Base-by-base conservation (phyloP, 1,140 invertebrate genomes). In the Polyergus mexicanus region DNA sequence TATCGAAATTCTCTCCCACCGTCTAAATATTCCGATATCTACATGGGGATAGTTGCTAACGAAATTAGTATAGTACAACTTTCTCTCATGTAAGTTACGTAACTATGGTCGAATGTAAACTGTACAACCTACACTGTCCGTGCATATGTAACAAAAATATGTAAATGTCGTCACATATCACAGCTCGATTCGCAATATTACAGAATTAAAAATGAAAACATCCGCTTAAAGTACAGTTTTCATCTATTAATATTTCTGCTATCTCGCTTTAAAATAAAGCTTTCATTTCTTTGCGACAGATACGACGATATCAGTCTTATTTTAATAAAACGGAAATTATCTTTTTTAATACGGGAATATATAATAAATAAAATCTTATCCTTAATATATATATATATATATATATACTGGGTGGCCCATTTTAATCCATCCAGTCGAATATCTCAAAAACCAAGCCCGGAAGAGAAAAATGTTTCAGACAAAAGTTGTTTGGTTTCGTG, bases 1-100 rank as follows among this genome's bases (percentile, higher is more conserved):
- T 77, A 44, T 63, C 22, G 16, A 60, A 75, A 75, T 75, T 25
- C 72, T 28, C 54, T 60, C n/a, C n/a, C 19, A 75, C 51, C 19
- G 10, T 35, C 10, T 35, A 32, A 25, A 75, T 75, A 75, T 75
- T 19, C 35, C 35, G 16, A 75, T 60, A 41, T 22, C 22, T 35
- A 35, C 6, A 22, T 28, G 44, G 75, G 1, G 47, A 44, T 47
- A 77, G 25, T 65, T 65, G 25, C n/a, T 41, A 16, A 6, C 25
- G 56, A 22, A 13, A 77, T 77, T 58, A 28, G 6, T 62, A 41
- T 47, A 47, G 65, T 77, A 5, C 11, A 65, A 77, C 60, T 77
- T 77, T 65, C 25, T 19, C 25, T 5, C 19, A 5, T 44, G 25
- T 63, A 25, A 56, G 65, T 44, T 47, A 65, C 5, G 1, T 19